Evolutionary conservation across 2,888 invertebrate species (phyloP), one percentile per base, ranked within the genome.

Genomic region (Sinodicranocentrus sp.): DNA sequence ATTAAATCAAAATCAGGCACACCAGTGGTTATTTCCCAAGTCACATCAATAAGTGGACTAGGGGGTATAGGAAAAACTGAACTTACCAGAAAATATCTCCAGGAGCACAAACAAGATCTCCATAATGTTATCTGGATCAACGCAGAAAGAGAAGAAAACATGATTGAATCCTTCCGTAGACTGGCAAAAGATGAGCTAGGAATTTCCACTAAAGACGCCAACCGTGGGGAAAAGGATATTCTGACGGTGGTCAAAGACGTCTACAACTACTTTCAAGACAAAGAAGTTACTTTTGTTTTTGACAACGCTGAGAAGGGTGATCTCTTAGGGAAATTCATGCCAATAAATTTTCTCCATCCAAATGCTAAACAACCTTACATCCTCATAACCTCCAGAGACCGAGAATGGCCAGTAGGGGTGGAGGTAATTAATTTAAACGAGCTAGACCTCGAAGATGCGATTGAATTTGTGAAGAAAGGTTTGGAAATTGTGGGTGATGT

Each of bases 21-120:
- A n/a, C n/a, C n/a, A n/a, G n/a, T n/a, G n/a, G 54, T 52, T 17
- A 52, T 52, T 17, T 15, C 54, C 10, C 54, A 52, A 52, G 5
- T 17, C 6, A 23, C 23, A 13, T 8, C 59, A 6, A 21, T 59
- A 17, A 15, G 19, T 6, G 59, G 59, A 15, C 25, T 59, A 6
- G 59, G 59, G 5, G 59, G 59, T 19, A 59, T 59, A 10, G 59
- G 59, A 21, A 59, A 59, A 59, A 59, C 59, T 21, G 21, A 59
- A 21, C 23, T 59, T 10, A 21, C 59, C 5, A 10, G 59, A 23
- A 3, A 23, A 23, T 59, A 59, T 59, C 5, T 59, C 5, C 5
- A 3, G 5, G 19, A 13, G 5, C 15, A 59, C 25, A 23, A 21
- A 3, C 17, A 19, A 6, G 2, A 19, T 15, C 21, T 59, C 23